Evolutionary conservation across 2,888 invertebrate genomes (phyloP).

Genomic region (Carterocephalus palaemon): DNA sequence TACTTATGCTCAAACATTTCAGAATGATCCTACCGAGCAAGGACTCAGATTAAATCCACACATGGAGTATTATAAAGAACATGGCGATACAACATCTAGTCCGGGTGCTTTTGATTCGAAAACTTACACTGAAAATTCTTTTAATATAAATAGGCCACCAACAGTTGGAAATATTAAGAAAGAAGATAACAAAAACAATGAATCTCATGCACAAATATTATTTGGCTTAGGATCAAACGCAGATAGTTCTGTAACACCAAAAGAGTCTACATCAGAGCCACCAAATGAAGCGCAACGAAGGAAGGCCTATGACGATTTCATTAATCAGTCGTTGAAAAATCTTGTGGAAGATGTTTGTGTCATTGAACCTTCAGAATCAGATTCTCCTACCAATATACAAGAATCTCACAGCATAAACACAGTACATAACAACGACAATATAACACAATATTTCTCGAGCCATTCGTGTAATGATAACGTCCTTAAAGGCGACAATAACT

Average conservation of each 20-base stretch:
- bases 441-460: too few species aligned
- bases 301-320: constrained; percentile 8
- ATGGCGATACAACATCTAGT: constrained; percentile 1
- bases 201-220: constrained; percentile 1
- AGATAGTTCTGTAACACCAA: not conserved
- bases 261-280: constrained; percentile 1
- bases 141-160: too few species aligned
- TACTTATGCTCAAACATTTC: too few species aligned
- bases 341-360: constrained; percentile 9
- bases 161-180: too few species aligned
- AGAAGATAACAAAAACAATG: too few species aligned
- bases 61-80: constrained; percentile 1
- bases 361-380: constrained; percentile 13
- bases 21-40: too few species aligned
- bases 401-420: not conserved
- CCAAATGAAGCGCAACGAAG: constrained; percentile 5
- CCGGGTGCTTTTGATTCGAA: not conserved
- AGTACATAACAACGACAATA: too few species aligned
- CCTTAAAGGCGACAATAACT: too few species aligned
- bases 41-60: not conserved
- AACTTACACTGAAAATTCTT: constrained; percentile 4
- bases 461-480: too few species aligned
- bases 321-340: constrained; percentile 1
- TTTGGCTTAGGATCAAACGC: constrained; percentile 4
- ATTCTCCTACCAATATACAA: not conserved